Evolutionary conservation across 1,140 invertebrate genomes (phyloP).

Genomic region (Pogonomyrmex californicus): DNA sequence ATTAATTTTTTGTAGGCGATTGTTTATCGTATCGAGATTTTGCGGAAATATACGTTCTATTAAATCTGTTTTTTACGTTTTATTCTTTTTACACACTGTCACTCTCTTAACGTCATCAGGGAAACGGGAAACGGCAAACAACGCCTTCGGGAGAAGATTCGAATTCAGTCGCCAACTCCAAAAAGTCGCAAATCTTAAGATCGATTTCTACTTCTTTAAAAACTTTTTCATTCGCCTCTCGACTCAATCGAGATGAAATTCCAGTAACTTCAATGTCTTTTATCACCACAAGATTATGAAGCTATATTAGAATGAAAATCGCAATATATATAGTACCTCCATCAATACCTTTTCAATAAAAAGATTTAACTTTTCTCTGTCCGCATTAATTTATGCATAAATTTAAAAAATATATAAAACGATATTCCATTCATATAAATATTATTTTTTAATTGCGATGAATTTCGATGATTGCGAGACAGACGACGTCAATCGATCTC

Average conservation of each 20-base stretch:
- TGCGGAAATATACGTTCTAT: neutral
- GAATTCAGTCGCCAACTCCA: constrained; percentile 23
- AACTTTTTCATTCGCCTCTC: constrained; percentile 32
- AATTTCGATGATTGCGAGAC: neutral
- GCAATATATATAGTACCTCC: neutral
- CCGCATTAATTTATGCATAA: neutral
- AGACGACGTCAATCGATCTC: neutral
- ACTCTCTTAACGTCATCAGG: neutral
- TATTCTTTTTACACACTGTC: neutral
- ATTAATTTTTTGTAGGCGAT: neutral
- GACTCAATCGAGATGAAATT: constrained; percentile 38
- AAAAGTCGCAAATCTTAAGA: constrained; percentile 53
- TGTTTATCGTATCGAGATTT: neutral
- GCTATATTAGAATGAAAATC: constrained; percentile 21
- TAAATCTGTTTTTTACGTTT: neutral
- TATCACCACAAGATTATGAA: constrained; percentile 6
- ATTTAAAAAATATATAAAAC: neutral
- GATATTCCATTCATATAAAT: neutral
- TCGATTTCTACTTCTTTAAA: constrained; percentile 43
- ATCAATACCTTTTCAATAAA: neutral
- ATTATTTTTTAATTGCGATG: neutral
- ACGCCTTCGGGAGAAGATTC: constrained; percentile 3
- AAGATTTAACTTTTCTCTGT: neutral
- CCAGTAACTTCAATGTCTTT: constrained; percentile 39
- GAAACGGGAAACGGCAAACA: neutral